Percentiles rank a stretch among this genome's conserved stretches.
phyloP scores from a whole-genome alignment of 2,113 vertebrate species.

The Erythrocercus mccallii region DNA sequence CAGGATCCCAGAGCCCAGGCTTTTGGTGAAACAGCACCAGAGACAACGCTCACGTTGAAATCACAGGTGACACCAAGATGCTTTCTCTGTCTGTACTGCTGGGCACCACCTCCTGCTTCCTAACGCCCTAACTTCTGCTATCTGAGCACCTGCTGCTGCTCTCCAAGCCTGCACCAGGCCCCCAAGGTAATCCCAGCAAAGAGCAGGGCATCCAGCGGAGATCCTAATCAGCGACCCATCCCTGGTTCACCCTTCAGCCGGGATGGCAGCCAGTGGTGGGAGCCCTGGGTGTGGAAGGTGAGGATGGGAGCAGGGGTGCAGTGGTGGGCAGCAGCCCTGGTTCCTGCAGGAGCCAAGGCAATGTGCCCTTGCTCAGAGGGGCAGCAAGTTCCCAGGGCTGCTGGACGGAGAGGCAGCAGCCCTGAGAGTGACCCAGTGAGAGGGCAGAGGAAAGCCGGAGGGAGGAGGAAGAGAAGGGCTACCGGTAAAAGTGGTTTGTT shows the following conservation, averaged over 20 bases:
- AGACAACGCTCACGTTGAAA: rapidly evolving
- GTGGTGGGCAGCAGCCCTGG: rapidly evolving
- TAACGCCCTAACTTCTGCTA: neutral
- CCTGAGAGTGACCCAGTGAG: neutral
- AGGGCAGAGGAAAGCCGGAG: neutral
- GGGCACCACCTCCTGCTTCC: neutral
- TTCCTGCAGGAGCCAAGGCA: neutral
- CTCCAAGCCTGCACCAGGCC: neutral
- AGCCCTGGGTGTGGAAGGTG: neutral
- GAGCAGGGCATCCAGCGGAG: neutral
- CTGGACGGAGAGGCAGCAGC: rapidly evolving
- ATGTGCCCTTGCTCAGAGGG: rapidly evolving
- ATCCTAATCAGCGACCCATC: rapidly evolving
- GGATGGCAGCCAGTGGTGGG: rapidly evolving
- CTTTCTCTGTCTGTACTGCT: neutral
- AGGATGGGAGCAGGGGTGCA: neutral
- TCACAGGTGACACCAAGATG: neutral
- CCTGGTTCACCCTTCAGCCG: rapidly evolving
- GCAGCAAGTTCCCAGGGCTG: neutral
- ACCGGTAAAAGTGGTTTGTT: neutral
- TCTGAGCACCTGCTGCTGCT: neutral
- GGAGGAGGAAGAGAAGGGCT: neutral
- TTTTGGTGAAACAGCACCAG: neutral
- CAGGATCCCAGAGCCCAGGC: neutral
- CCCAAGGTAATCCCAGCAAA: neutral